These are phyloP conservation scores for Eulemur mongoz DNA, from an alignment of 2,797 vertebrate species.

Conservation along the genomic window DNA sequence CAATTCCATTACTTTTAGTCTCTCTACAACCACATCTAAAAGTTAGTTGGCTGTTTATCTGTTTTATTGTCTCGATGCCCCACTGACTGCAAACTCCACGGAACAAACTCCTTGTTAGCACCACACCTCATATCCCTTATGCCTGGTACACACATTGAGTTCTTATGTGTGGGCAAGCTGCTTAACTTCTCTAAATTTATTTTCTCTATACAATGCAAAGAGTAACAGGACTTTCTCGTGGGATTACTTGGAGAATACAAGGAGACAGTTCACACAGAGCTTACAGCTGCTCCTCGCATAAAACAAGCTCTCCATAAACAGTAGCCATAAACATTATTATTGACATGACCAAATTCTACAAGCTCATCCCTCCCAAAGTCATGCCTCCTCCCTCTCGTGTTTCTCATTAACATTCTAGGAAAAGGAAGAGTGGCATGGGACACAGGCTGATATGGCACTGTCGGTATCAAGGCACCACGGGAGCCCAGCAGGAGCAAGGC, in stretches of 20 bases:
- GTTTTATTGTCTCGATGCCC: background rate
- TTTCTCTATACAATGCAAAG: background rate
- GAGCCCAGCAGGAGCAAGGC: background rate
- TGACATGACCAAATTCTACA: background rate
- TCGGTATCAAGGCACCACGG: background rate
- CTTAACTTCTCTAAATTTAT: conserved; percentile 30
- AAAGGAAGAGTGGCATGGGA: background rate
- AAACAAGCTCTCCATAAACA: conserved; percentile 9
- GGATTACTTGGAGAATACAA: background rate
- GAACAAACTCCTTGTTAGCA: background rate
- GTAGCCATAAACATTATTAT: background rate
- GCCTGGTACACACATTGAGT: background rate
- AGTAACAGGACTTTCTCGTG: background rate
- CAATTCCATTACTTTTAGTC: background rate
- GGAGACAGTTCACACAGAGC: background rate
- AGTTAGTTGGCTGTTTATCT: background rate
- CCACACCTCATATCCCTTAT: background rate
- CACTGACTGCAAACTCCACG: background rate
- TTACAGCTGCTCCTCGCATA: background rate
- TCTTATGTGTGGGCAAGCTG: background rate
- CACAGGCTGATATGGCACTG: background rate
- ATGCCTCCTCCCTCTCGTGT: background rate
- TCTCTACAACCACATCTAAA: background rate
- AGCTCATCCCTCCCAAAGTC: conserved; percentile 31
- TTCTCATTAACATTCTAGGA: background rate